Percentiles rank a stretch among this genome's conserved stretches.
Conservation (phyloP, 2,113 vertebrate species). For the Hyperoodon ampullatus region DNA sequence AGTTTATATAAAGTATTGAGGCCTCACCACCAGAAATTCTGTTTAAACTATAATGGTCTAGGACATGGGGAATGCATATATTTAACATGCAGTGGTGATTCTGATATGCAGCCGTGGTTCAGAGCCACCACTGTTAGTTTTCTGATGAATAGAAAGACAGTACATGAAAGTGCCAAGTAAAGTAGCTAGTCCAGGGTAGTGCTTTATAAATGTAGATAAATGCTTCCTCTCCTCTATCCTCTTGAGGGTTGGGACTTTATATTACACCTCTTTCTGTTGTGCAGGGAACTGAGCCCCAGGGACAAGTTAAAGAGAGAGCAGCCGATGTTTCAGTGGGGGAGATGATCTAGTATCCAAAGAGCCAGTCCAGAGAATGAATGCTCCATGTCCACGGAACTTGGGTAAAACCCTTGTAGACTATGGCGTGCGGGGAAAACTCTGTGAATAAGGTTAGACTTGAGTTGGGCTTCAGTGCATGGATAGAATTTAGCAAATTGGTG, state of each 20-base stretch:
- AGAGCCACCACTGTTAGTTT: background rate
- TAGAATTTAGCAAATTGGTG: background rate
- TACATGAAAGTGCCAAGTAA: background rate
- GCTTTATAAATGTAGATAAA: background rate
- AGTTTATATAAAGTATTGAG: background rate
- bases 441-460: background rate
- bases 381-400: fast-evolving
- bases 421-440: background rate
- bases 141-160: constrained; percentile 39
- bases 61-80: background rate
- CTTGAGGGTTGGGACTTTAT: background rate
- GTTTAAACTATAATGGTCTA: background rate
- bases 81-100: background rate
- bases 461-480: background rate
- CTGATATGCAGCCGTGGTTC: constrained; percentile 6
- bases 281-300: background rate
- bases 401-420: background rate
- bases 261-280: background rate
- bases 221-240: background rate
- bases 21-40: background rate
- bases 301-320: constrained; percentile 39
- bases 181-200: background rate
- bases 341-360: background rate
- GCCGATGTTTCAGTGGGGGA: background rate
- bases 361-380: background rate